Evolutionary conservation across 2,113 vertebrate species (phyloP).

Genomic region (Heptranchias perlo): DNA sequence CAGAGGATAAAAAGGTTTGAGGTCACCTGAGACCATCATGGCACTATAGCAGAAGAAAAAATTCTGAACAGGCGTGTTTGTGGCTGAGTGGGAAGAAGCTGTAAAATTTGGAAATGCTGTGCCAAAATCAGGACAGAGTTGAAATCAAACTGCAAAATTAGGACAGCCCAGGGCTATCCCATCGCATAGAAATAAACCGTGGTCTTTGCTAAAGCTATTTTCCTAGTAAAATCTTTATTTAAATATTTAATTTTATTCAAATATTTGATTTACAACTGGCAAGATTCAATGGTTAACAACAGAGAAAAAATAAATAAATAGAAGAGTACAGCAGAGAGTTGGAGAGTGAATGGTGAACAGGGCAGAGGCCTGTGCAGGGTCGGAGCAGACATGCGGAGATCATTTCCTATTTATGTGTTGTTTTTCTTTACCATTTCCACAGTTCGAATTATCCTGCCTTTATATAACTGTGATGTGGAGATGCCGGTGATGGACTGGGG

Average conservation of each 20-base stretch:
- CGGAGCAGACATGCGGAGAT: neutral
- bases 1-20: neutral
- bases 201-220: neutral
- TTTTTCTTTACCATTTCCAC: neutral
- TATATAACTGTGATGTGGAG: neutral
- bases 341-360: neutral
- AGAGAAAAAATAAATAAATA: neutral
- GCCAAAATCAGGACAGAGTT: neutral
- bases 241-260: neutral
- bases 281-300: neutral
- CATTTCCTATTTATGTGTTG: neutral
- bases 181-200: neutral
- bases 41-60: neutral
- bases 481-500: too few relatives aligned
- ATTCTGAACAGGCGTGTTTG: neutral
- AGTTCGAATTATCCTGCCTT: neutral
- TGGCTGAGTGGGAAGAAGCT: neutral
- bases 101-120: neutral
- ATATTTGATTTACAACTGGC: neutral
- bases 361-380: neutral
- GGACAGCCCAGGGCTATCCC: neutral
- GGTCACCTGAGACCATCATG: neutral
- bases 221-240: neutral
- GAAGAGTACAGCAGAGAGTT: neutral
- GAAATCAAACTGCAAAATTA: neutral